A percentile compares a stretch with the other conserved stretches of the same genome.
These are phyloP conservation scores for Laupala kohalensis DNA, from an alignment of 1,140 invertebrate species.

Conservation along the genomic window DNA sequence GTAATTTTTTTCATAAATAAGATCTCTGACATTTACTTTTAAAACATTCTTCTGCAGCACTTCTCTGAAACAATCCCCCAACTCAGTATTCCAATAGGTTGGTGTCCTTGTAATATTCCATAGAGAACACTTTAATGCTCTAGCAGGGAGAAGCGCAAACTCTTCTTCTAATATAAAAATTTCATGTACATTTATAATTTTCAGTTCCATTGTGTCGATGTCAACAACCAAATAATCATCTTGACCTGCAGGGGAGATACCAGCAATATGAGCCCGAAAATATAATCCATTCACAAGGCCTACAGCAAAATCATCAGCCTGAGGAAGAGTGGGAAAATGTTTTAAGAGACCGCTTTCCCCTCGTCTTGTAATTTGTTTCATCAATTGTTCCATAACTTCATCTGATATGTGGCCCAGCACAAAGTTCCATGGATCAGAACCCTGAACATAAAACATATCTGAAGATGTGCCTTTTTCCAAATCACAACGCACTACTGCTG, in stretches of 20 bases:
- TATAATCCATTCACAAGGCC: not conserved
- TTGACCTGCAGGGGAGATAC: too few species aligned
- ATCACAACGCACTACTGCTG: not conserved
- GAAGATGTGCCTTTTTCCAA: not conserved
- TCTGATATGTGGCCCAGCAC: not conserved
- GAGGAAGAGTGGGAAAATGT: not conserved
- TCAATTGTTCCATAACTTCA: not conserved
- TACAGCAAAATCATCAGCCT: not conserved
- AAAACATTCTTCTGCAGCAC: not conserved
- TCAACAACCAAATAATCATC: not conserved
- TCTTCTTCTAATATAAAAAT: not conserved
- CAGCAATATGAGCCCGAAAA: not conserved
- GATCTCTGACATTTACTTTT: not conserved
- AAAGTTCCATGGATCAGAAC: not conserved
- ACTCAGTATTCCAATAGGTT: not conserved
- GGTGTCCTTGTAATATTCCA: not conserved
- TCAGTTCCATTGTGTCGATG: not conserved
- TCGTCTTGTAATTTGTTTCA: not conserved
- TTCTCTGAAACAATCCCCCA: not conserved
- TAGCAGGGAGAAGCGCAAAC: not conserved
- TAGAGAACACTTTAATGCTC: not conserved
- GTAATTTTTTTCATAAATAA: not conserved
- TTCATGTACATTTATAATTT: not conserved
- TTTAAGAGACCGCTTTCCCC: not conserved
- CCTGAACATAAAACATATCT: not conserved